phyloP scores from a whole-genome alignment of 2,888 invertebrate genomes.

The Gibbula magus region DNA sequence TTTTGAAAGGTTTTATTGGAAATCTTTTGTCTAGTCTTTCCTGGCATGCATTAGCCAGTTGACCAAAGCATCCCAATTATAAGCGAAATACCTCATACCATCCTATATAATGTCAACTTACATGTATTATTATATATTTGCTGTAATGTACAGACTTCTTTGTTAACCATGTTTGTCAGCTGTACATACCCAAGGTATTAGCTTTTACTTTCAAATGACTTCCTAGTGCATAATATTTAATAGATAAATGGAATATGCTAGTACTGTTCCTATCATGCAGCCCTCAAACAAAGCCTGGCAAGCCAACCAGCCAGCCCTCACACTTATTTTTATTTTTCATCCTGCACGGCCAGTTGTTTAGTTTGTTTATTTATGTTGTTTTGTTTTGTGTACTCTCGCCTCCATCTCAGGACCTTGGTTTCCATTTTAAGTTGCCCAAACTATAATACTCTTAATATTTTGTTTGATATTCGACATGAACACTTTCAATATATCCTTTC shows the following conservation, averaged over 20 bases:
- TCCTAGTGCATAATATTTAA: slow-evolving; percentile 5
- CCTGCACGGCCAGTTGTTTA: slow-evolving; percentile 3
- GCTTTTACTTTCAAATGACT: slow-evolving; percentile 13
- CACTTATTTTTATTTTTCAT: background rate
- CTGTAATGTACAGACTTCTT: slow-evolving; percentile 7
- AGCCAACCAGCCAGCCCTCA: background rate
- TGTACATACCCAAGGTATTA: slow-evolving; percentile 15
- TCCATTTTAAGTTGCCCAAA: background rate
- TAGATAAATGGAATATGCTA: slow-evolving; percentile 15
- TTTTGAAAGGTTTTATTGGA: slow-evolving; percentile 14
- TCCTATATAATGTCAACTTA: slow-evolving; percentile 5
- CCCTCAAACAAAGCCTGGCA: background rate
- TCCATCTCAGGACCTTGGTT: background rate
- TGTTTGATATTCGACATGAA: too few species aligned
- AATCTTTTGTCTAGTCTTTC: slow-evolving; percentile 41
- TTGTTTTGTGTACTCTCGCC: background rate
- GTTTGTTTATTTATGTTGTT: slow-evolving; percentile 3
- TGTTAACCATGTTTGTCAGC: background rate
- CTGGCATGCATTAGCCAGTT: slow-evolving; percentile 36
- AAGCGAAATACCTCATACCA: slow-evolving; percentile 24
- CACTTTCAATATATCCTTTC: background rate
- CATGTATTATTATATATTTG: slow-evolving; percentile 1
- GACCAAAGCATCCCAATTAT: slow-evolving; percentile 33
- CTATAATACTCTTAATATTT: background rate
- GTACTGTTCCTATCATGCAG: background rate